Evolutionary conservation across 2,113 vertebrate species (phyloP), one percentile per base, ranked within the genome.

Genomic region (Anolis sagrei): DNA sequence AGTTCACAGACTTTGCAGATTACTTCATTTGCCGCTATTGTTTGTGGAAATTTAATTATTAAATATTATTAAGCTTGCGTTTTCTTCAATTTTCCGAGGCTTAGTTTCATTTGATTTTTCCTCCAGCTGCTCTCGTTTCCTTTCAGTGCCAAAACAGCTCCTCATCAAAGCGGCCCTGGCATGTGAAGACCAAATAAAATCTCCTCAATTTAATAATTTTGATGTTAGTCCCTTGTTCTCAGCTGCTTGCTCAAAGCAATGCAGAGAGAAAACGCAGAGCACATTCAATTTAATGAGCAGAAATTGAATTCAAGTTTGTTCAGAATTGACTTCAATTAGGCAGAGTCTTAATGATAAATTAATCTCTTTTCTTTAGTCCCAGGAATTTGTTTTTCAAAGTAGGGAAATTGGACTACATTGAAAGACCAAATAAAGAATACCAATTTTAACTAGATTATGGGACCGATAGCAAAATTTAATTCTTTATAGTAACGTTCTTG

Each of bases 301-400:
- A 98, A 98, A 98, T 98, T 98, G 97, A 99, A 98, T 98, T 98
- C 96, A 97, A 97, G 97, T 98, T 99, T 98, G 97, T 98, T 98
- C 97, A 95, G 97, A 99, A 99, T 97, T 99, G 97, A 98, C 98
- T 99, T 99, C 98, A 99, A 99, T 99, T 99, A 99, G 97, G 97
- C 97, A 93, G 96, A 97, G 98, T 97, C 97, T 97, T 99, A 98
- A 99, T 98, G 97, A 98, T 98, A 98, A 98, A 98, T 99, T 98
- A 98, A 99, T 99, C 98, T 97, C 96, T 97, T 97, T 97, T 97
- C 97, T 98, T 99, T 98, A 98, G 98, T 98, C 96, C 95, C 96
- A 95, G 95, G 97, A 97, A 98, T 98, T 97, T 97, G 96, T 98
- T 98, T 98, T 98, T 97, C 96, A 98, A 98, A 98, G 97, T 97